A percentile compares a stretch with the other conserved stretches of the same genome.
phyloP scores from a whole-genome alignment of 2,113 vertebrate species.

The Felis catus region DNA sequence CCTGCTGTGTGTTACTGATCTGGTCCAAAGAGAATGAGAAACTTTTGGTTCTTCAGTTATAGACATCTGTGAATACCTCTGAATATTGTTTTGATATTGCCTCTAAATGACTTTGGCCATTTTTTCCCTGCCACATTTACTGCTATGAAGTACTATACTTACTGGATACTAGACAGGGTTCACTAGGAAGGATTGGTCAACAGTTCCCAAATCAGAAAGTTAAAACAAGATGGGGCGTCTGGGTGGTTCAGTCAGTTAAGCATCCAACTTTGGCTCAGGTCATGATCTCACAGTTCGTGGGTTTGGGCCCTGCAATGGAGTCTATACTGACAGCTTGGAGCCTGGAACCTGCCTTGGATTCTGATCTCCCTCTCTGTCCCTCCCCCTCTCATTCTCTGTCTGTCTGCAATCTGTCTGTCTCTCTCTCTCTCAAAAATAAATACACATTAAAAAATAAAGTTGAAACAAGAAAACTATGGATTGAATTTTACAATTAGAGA shows the following conservation, averaged over 20 bases:
- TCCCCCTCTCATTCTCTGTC: too few relatives aligned
- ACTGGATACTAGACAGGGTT: neutral
- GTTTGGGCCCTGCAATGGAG: too few relatives aligned
- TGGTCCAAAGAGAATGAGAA: neutral
- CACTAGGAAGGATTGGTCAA: neutral
- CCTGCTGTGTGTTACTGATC: neutral
- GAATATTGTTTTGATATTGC: neutral
- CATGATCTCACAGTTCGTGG: too few relatives aligned
- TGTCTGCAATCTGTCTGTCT: too few relatives aligned
- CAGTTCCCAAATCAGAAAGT: slow-evolving; percentile 6
- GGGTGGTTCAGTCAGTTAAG: too few relatives aligned
- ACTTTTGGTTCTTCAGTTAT: neutral
- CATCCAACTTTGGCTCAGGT: too few relatives aligned
- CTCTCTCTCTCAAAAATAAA: too few relatives aligned
- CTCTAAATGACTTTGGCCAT: neutral
- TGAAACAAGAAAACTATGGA: neutral
- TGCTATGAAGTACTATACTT: neutral
- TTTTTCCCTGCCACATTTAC: neutral
- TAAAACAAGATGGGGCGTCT: neutral
- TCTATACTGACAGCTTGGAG: too few relatives aligned
- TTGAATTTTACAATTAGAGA: neutral
- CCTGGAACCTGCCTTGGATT: too few relatives aligned
- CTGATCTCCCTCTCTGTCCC: too few relatives aligned
- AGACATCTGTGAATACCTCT: neutral
- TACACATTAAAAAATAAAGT: neutral